Evolutionary conservation across 2,113 vertebrate genomes (phyloP).

Genomic region (Colossoma macropomum): DNA sequence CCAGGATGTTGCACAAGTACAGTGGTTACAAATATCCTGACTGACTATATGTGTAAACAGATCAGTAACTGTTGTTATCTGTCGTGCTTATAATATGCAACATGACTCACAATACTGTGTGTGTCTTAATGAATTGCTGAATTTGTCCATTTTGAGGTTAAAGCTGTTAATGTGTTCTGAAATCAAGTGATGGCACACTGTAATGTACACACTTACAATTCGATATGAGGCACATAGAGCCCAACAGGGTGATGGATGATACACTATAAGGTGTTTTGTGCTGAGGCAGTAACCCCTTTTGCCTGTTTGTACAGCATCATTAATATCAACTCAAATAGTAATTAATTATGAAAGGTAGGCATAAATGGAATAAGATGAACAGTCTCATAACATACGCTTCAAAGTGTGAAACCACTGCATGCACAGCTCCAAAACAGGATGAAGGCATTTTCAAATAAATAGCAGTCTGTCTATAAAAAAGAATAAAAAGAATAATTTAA

Average conservation of each 20-base stretch:
- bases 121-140: no score
- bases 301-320: background rate
- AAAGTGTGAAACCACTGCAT: background rate
- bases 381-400: background rate
- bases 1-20: conserved; percentile 1
- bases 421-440: background rate
- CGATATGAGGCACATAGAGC: background rate
- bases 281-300: background rate
- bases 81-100: background rate
- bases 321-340: background rate
- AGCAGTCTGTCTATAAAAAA: conserved; percentile 46
- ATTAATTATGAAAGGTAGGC: background rate
- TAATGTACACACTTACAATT: background rate
- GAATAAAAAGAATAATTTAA: conserved; percentile 70
- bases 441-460: conserved; percentile 26
- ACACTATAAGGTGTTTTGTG: background rate
- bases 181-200: background rate
- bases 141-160: background rate
- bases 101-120: no score
- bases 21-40: conserved; percentile 12
- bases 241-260: background rate
- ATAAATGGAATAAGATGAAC: background rate
- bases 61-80: background rate
- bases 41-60: background rate
- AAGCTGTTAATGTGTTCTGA: background rate